phyloP scores from a whole-genome alignment of 2,797 vertebrate species.

The Pristis pectinata region DNA sequence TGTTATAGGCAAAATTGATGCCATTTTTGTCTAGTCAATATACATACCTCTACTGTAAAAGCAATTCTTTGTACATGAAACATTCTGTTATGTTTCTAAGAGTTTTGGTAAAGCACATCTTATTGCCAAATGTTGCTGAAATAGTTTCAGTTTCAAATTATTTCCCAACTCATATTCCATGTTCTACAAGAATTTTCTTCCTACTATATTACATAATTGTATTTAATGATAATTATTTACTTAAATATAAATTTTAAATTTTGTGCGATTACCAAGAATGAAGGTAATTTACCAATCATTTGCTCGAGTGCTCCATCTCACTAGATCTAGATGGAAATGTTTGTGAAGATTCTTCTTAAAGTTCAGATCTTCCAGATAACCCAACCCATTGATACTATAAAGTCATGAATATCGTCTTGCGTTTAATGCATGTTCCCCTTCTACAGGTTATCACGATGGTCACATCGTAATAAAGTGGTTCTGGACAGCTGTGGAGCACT shows the following conservation, averaged over 20 bases:
- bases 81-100: background rate
- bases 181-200: background rate
- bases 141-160: background rate
- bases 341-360: background rate
- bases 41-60: background rate
- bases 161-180: background rate
- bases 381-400: background rate
- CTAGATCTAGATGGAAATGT: background rate
- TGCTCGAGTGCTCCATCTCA: background rate
- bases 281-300: background rate
- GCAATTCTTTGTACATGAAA: background rate
- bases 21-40: background rate
- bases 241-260: background rate
- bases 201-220: background rate
- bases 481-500: conserved; percentile 89
- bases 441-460: conserved; percentile 84
- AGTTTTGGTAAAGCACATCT: background rate
- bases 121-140: background rate
- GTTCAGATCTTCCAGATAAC: background rate
- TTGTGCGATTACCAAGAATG: background rate
- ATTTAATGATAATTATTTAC: background rate
- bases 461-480: conserved; percentile 97
- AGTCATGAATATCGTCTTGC: conserved; percentile 31
- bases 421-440: conserved; percentile 37
- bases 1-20: background rate